phyloP scores from a whole-genome alignment of 2,113 vertebrate genomes.

The Emydura subglobosa region DNA sequence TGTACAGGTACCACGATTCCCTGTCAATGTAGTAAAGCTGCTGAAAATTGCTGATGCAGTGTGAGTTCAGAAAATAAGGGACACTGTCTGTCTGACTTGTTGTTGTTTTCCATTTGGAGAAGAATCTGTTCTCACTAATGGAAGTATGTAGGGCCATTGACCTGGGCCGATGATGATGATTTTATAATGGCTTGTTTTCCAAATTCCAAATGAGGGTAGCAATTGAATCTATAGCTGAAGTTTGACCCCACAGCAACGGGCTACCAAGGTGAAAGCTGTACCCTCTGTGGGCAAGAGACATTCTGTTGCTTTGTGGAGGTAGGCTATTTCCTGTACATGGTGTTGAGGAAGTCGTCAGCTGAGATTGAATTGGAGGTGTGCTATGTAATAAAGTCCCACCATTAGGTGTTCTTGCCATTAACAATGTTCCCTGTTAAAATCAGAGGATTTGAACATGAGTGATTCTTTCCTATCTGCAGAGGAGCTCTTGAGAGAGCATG shows the following conservation, averaged over 20 bases:
- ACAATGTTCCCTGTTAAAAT: not conserved
- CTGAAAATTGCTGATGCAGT: not conserved
- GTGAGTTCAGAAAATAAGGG: not conserved
- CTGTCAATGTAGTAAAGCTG: not conserved
- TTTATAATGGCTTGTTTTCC: not conserved
- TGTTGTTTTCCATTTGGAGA: not conserved
- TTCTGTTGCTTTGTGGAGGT: not conserved
- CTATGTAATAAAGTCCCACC: not conserved
- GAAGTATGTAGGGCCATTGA: not conserved
- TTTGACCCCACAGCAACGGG: not conserved
- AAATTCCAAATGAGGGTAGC: not conserved
- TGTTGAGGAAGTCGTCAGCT: not conserved
- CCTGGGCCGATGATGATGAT: not conserved
- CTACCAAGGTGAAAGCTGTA: not conserved
- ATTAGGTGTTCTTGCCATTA: not conserved
- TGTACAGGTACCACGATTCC: not conserved
- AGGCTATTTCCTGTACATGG: not conserved
- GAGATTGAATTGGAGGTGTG: not conserved
- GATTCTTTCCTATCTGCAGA: not conserved
- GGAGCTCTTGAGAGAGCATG: not conserved
- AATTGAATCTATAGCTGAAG: not conserved
- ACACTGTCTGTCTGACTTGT: not conserved
- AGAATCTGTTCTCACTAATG: not conserved
- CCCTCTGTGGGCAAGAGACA: not conserved
- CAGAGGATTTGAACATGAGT: not conserved